Evolutionary conservation across 1,140 invertebrate genomes (phyloP).

Genomic region (Bombus affinis): DNA sequence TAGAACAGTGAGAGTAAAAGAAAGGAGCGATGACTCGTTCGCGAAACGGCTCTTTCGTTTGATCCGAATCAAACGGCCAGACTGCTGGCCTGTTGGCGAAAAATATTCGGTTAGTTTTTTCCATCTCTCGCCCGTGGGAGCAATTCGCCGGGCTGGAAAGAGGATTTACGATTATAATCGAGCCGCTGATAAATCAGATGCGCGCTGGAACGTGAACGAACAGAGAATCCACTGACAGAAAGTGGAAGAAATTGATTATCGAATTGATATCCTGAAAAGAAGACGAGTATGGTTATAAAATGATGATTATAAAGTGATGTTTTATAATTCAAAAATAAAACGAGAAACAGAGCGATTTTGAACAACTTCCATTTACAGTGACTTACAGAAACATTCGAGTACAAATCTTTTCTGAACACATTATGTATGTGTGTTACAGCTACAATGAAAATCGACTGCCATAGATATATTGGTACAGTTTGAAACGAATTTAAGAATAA

Average conservation of each 20-base stretch:
- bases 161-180: conserved; percentile 54
- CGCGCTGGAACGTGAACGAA: neutral
- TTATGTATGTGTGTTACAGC: too few relatives aligned
- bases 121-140: conserved; percentile 4
- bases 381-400: too few relatives aligned
- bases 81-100: too few relatives aligned
- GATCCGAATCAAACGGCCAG: neutral
- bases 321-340: neutral
- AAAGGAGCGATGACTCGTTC: too few relatives aligned
- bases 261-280: neutral
- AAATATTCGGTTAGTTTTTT: conserved; percentile 23
- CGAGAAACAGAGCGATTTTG: neutral
- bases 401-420: too few relatives aligned
- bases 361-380: too few relatives aligned
- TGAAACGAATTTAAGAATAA: too few relatives aligned
- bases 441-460: too few relatives aligned
- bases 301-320: neutral
- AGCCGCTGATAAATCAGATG: conserved; percentile 38
- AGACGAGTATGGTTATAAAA: neutral
- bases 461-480: too few relatives aligned
- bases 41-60: neutral
- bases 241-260: conserved; percentile 21
- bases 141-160: conserved; percentile 21
- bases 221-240: neutral
- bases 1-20: neutral